Base-by-base conservation (phyloP, 2,797 vertebrate genomes). In the Megaceryle alcyon region DNA sequence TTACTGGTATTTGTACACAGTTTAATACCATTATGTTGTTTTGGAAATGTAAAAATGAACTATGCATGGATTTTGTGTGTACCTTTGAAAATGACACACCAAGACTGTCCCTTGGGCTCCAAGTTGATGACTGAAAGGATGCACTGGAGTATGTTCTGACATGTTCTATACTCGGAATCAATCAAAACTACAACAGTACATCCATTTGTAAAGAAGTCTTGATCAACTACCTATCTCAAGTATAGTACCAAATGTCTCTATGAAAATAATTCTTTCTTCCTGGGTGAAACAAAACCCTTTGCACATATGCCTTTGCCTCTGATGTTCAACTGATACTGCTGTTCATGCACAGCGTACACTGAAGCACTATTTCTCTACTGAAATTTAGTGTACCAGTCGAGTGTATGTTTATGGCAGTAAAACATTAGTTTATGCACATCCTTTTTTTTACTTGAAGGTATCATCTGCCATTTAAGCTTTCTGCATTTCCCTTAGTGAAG, bases 1-100 rank as follows among this genome's bases (percentile, higher is more conserved):
- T 78, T 88, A 64, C 7, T 79, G 12, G 35, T 82, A 88, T 82
- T 69, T 93, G 19, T 85, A 63, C 29, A 51, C 46, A 48, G 26
- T 25, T 25, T 92, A 66, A 70, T 64, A 54, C 22, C 8, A 28
- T 15, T 41, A 6, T 39, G 6, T 39, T 77, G 39, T 39, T 88
- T 41, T 80, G 71, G 75, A 89, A 86, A 73, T 53, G 13, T 59
- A 65, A 90, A 94, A 91, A 48, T 39, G 82, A 82, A 56, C 37
- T 57, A 8, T 31, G 13, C 3, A 0, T 20, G 17, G 63, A 73
- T 70, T 95, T 88, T 35, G 7, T 73, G 17, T 70, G 56, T 59
- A 69, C 46, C 29, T 87, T 63, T 59, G 63, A 43, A 76, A 91
- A 60, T 12, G 1, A 75, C 90, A 59, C 33, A 26, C 20, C 21